Conservation (phyloP, 1,140 invertebrate genomes). For the Bactericera cockerelli region DNA sequence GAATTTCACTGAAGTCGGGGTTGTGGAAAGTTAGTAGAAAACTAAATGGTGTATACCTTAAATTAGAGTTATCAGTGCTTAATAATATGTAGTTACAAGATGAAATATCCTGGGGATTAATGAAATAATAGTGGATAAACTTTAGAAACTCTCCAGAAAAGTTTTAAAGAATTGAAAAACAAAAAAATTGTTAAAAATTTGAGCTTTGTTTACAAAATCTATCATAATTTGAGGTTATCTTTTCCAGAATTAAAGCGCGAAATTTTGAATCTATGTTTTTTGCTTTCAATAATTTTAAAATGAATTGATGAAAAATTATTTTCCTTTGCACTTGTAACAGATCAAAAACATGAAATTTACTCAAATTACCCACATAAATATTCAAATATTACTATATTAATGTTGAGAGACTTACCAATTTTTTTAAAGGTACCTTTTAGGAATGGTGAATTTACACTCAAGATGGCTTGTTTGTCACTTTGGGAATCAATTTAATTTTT, state of each 20-base stretch:
- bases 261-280: constrained; percentile 2
- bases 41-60: constrained; percentile 1
- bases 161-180: neutral
- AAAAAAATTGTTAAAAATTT: neutral
- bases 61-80: neutral
- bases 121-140: constrained; percentile 3
- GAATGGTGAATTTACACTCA: no score
- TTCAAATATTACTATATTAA: no score
- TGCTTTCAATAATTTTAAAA: no score
- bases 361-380: no score
- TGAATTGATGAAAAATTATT: no score
- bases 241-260: neutral
- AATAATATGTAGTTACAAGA: neutral
- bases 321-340: no score
- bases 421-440: no score
- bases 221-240: constrained; percentile 2
- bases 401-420: no score
- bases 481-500: no score
- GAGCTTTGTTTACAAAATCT: constrained; percentile 6
- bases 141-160: neutral
- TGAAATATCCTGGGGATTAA: neutral
- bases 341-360: no score
- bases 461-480: no score
- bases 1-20: neutral
- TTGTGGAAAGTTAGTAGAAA: neutral